Base-by-base conservation (phyloP, 2,888 invertebrate genomes). In the Mythimna pallens region DNA sequence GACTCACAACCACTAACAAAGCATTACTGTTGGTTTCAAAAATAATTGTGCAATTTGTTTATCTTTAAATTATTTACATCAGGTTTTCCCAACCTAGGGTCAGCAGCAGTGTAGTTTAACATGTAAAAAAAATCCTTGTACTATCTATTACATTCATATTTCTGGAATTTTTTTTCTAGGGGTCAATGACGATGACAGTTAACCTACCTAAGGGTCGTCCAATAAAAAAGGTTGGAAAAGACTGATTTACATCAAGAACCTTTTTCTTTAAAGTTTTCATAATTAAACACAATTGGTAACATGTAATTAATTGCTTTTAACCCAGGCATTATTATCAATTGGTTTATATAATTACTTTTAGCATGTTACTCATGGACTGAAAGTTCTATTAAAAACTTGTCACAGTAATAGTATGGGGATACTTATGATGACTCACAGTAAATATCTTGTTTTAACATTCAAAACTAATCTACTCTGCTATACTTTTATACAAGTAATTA, bases 1-100 rank as follows among this genome's bases (percentile, higher is more conserved):
- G 47, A 80, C n/a, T 65, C 40, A 71, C 54, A 78, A 34, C 54
- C 20, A 59, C 3, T 22, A 36, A 54, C 30, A 57, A 61, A 50
- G 25, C 20, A 65, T 43, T 50, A 34, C 43, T 74, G 30, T 63
- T 66, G 7, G 5, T n/a, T 14, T 47, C 17, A 25, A n/a, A 36
- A 74, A 63, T 66, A 58, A 63, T 61, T 65, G 22, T 43, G n/a
- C n/a, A 73, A 54, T 63, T 80, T 40, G 14, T 55, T 54, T 61
- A 34, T 66, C 40, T 57, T 52, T 30, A 25, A 36, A 7, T 47
- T 55, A 57, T 47, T 57, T 47, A 47, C 17, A 2, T 47, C 47
- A 47, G 47, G 47, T 9, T 52, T 52, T 52, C 50, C 50, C 50
- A 52, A 52, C 50, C 9, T 52, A n/a, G 20, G n/a, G 8, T n/a